Evolutionary conservation across 2,797 vertebrate species (phyloP).

Genomic region (Girardinus metallicus): DNA sequence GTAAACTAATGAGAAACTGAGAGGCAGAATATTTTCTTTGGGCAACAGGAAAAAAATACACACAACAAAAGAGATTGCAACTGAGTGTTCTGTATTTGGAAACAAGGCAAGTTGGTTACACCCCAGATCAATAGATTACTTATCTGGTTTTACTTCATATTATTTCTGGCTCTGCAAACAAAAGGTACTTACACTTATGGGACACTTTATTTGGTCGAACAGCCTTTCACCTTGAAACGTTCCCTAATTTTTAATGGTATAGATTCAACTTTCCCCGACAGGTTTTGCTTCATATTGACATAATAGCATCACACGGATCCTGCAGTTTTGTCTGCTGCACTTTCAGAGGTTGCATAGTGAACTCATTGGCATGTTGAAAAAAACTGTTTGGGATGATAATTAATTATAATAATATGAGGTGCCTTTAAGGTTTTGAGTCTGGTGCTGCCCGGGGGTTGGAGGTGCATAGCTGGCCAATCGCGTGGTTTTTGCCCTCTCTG

Average conservation of each 20-base stretch:
- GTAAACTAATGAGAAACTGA: constrained; percentile 14
- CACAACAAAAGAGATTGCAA: neutral
- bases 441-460: neutral
- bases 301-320: neutral
- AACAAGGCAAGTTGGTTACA: neutral
- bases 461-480: neutral
- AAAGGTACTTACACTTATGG: neutral
- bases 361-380: neutral
- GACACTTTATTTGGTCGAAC: neutral
- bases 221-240: neutral
- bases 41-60: constrained; percentile 4
- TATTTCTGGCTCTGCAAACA: neutral
- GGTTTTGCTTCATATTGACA: neutral
- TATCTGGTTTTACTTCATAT: neutral
- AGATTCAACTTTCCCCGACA: neutral
- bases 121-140: neutral
- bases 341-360: constrained; percentile 32
- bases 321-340: constrained; percentile 55
- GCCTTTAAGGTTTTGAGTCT: neutral
- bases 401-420: neutral
- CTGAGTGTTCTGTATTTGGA: neutral
- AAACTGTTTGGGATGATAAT: neutral
- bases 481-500: neutral
- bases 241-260: neutral
- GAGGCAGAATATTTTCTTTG: neutral